These are phyloP conservation scores for Drosophila lacteicornis DNA, from an alignment of 1,140 invertebrate species.

Conservation along the genomic window DNA sequence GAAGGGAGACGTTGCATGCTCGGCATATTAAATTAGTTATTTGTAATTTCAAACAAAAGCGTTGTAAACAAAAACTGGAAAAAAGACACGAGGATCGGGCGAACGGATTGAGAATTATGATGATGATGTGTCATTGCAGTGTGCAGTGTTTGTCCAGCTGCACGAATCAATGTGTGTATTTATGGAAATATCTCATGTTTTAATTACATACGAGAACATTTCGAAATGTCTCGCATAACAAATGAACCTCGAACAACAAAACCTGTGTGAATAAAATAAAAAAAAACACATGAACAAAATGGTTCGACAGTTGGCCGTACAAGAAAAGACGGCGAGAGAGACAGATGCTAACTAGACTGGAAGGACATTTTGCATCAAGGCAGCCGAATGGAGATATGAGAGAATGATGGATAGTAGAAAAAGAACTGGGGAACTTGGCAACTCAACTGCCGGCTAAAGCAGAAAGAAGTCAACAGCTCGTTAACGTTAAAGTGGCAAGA, in stretches of 20 bases:
- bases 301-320: slow-evolving; percentile 51
- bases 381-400: slow-evolving; percentile 16
- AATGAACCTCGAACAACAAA: slow-evolving; percentile 46
- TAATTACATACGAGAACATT: slow-evolving; percentile 68
- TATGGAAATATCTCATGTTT: slow-evolving; percentile 77
- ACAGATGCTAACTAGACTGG: slow-evolving; percentile 37
- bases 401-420: slow-evolving; percentile 27
- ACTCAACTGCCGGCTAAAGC: slow-evolving; percentile 69
- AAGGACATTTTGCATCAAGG: slow-evolving; percentile 47
- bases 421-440: slow-evolving; percentile 37
- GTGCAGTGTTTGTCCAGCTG: slow-evolving; percentile 33
- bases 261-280: slow-evolving; percentile 4
- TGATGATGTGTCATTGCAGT: slow-evolving; percentile 46
- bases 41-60: slow-evolving; percentile 48
- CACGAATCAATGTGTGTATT: slow-evolving; percentile 49
- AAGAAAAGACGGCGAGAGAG: slow-evolving; percentile 13
- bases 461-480: slow-evolving; percentile 84
- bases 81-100: slow-evolving; percentile 10
- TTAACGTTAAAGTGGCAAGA: slow-evolving; percentile 84
- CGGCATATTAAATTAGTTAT: slow-evolving; percentile 81
- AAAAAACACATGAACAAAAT: slow-evolving; percentile 7
- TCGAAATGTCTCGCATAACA: slow-evolving; percentile 55
- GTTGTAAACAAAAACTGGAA: slow-evolving; percentile 54
- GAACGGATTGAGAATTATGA: slow-evolving; percentile 35
- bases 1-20: slow-evolving; percentile 50